A percentile compares a stretch with the other conserved stretches of the same genome.
phyloP scores from a whole-genome alignment of 2,888 invertebrate species.

The Lathronympha strigana region DNA sequence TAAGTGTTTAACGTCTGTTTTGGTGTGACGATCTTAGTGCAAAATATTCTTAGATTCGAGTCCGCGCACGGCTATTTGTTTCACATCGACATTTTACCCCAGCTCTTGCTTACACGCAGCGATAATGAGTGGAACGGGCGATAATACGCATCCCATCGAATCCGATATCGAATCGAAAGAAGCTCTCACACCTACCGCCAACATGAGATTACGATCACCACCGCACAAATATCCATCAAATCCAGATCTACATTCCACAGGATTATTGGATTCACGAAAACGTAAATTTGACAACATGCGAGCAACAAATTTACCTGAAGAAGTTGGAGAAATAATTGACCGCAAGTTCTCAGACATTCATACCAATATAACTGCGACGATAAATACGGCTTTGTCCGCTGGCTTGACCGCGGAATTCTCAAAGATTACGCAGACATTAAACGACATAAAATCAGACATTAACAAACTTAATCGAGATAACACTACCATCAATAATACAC shows the following conservation, averaged over 20 bases:
- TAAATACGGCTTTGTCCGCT: neutral
- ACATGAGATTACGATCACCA: neutral
- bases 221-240: neutral
- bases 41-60: neutral
- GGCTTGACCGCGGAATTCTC: neutral
- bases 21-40: neutral
- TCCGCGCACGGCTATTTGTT: neutral
- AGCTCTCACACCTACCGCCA: neutral
- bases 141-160: neutral
- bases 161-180: neutral
- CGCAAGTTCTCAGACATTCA: neutral
- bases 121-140: neutral
- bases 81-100: neutral
- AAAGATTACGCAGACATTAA: neutral
- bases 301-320: neutral
- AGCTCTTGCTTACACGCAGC: neutral
- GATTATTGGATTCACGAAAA: neutral
- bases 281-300: neutral
- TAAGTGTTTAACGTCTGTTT: neutral
- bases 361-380: neutral
- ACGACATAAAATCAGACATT: neutral
- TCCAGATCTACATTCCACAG: neutral
- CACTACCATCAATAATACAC: neutral
- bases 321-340: neutral
- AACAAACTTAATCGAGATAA: neutral